phyloP scores from a whole-genome alignment of 2,888 invertebrate species.

The Phania funesta region DNA sequence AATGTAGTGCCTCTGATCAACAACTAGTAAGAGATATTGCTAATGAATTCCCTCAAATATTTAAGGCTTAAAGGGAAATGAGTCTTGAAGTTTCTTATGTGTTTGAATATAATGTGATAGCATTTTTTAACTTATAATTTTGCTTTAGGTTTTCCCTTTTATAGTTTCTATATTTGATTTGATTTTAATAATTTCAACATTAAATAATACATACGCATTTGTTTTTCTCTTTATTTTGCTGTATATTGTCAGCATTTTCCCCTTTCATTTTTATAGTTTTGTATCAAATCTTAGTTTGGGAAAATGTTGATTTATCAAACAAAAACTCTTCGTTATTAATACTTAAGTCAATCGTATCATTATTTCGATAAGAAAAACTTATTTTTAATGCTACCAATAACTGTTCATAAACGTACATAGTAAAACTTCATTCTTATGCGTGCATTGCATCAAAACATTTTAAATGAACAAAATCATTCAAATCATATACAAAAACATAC shows the following conservation, averaged over 20 bases:
- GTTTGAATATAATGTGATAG: constrained; percentile 10
- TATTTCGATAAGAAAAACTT: constrained; percentile 42
- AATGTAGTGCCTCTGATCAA: constrained; percentile 88
- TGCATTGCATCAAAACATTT: no score
- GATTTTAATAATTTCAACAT: neutral
- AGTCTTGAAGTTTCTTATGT: neutral
- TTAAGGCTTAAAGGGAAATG: constrained; percentile 82
- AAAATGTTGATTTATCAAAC: neutral
- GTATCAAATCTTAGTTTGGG: neutral
- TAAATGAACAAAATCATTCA: no score
- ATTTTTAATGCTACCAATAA: constrained; percentile 44
- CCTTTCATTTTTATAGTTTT: neutral
- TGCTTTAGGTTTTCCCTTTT: neutral
- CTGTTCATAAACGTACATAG: constrained; percentile 70
- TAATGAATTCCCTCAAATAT: constrained; percentile 91
- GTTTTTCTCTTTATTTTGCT: neutral
- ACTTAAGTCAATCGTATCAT: constrained; percentile 32
- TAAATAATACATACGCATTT: no score
- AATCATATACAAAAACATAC: constrained; percentile 14
- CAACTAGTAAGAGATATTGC: constrained; percentile 89
- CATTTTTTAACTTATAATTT: constrained; percentile 8
- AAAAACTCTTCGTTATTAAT: constrained; percentile 44
- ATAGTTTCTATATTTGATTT: neutral
- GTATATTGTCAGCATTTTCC: neutral
- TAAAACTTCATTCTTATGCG: constrained; percentile 12